A percentile compares a stretch with the other conserved stretches of the same genome.
Conservation (phyloP, 2,113 vertebrate species). For the Takifugu bimaculatus region DNA sequence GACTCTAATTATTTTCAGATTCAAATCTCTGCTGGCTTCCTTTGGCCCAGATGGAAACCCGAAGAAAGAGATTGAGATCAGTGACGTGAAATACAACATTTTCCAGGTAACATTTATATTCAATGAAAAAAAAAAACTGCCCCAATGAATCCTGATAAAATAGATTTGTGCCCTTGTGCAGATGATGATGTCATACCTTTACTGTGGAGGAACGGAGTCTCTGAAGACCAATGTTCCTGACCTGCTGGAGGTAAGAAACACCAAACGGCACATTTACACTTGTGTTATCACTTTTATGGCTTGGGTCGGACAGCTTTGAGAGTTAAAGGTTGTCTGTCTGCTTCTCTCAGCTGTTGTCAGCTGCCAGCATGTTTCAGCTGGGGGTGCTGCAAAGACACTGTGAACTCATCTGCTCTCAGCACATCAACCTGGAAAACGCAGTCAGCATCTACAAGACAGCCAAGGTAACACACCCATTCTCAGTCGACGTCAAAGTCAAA, state of each 20-base stretch:
- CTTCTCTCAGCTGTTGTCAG: conserved; percentile 82
- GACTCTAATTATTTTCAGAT: conserved; percentile 69
- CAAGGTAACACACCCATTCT: conserved; percentile 74
- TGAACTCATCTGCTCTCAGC: conserved; percentile 87
- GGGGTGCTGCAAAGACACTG: conserved; percentile 89
- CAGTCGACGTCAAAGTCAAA: neutral
- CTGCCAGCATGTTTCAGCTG: conserved; percentile 89
- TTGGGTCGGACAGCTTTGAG: neutral
- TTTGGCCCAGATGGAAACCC: conserved; percentile 75
- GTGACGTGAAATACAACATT: conserved; percentile 86
- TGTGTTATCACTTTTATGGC: too few species aligned
- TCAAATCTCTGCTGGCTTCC: conserved; percentile 86
- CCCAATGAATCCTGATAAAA: neutral
- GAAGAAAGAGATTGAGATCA: conserved; percentile 85
- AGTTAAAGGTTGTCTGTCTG: neutral
- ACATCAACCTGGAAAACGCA: conserved; percentile 83
- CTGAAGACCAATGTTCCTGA: conserved; percentile 84
- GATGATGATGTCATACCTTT: conserved; percentile 98
- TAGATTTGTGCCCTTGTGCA: conserved; percentile 53
- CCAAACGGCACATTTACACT: too few species aligned
- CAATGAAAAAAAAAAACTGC: neutral
- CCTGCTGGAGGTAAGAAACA: conserved; percentile 85
- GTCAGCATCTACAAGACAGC: conserved; percentile 90
- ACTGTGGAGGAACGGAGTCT: conserved; percentile 89
- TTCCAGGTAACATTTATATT: conserved; percentile 82